Evolutionary conservation across 2,888 invertebrate genomes (phyloP), one percentile per base, ranked within the genome.

Genomic region (Cancer borealis): DNA sequence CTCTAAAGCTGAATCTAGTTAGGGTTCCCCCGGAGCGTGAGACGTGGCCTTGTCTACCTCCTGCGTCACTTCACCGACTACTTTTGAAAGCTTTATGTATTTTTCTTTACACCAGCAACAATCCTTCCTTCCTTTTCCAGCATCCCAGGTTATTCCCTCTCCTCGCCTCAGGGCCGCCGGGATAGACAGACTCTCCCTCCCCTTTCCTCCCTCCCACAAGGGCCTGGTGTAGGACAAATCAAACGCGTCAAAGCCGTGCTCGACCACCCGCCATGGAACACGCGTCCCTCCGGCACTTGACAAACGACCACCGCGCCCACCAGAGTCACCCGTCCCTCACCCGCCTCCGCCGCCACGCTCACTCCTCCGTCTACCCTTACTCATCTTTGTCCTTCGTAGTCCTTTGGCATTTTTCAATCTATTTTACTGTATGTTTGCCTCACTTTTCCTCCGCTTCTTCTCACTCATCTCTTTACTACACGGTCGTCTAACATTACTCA

Each of bases 211-310:
- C 54, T 12, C 47, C n/a, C 88, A 21, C 73, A 54, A 91, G 79
- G 91, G 91, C 73, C 39, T n/a, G 21, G 46, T 91, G 91, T 91
- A 46, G 91, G 91, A 91, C 91, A 91, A 91, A 91, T 91, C 79
- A 73, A 91, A 91, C 91, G 79, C 91, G 91, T 91, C 91, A 91
- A 79, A 91, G 91, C 45, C 26, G 79, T 91, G 91, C 66, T 91
- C 73, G 91, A 91, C 91, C 91, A 46, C 91, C 91, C 91, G 91
- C 91, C 47, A 91, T n/a, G 91, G 46, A 79, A 91, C 91, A 91
- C 91, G 46, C 91, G 91, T 91, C 84, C 91, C 73, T 17, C 79
- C 91, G 73, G 46, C 73, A 46, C 73, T 91, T 91, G 91, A 91
- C 91, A 91, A 91, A 91, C 91, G 91, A 91, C 91, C 73, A 26